These are phyloP conservation scores for Pandion haliaetus DNA, from an alignment of 2,113 vertebrate species.

Conservation along the genomic window DNA sequence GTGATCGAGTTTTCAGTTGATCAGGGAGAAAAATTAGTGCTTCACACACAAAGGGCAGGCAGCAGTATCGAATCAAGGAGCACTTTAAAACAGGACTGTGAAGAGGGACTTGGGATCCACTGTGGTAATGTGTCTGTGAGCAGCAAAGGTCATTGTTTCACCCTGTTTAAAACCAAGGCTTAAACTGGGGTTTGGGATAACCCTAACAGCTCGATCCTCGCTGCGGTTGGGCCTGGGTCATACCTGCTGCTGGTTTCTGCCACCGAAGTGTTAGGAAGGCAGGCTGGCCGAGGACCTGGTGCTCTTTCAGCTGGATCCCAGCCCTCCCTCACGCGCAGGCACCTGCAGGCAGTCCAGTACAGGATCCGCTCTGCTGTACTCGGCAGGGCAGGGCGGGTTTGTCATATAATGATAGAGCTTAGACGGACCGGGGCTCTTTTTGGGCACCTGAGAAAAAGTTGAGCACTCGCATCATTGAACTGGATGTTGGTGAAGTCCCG, in stretches of 20 bases:
- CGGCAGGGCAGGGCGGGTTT: background rate
- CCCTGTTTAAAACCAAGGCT: background rate
- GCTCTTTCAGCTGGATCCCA: background rate
- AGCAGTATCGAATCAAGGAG: background rate
- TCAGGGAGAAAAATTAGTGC: background rate
- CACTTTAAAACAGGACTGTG: background rate
- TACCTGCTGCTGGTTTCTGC: background rate
- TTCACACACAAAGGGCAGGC: background rate
- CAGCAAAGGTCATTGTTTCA: background rate
- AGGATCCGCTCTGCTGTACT: background rate
- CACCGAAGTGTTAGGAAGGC: background rate
- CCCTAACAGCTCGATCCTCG: background rate
- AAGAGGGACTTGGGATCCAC: background rate
- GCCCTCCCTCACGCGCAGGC: accelerated
- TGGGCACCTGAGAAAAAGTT: background rate
- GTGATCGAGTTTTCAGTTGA: background rate
- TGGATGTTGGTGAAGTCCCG: background rate
- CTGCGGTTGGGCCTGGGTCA: accelerated
- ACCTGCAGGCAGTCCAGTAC: background rate
- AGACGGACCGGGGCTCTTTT: background rate
- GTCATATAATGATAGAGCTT: background rate
- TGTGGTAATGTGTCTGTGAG: background rate
- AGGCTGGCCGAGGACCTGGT: background rate
- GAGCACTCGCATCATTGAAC: background rate
- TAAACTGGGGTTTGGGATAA: background rate